These are phyloP conservation scores for Tenebrio molitor DNA, from an alignment of 1,140 invertebrate genomes.

Conservation along the genomic window DNA sequence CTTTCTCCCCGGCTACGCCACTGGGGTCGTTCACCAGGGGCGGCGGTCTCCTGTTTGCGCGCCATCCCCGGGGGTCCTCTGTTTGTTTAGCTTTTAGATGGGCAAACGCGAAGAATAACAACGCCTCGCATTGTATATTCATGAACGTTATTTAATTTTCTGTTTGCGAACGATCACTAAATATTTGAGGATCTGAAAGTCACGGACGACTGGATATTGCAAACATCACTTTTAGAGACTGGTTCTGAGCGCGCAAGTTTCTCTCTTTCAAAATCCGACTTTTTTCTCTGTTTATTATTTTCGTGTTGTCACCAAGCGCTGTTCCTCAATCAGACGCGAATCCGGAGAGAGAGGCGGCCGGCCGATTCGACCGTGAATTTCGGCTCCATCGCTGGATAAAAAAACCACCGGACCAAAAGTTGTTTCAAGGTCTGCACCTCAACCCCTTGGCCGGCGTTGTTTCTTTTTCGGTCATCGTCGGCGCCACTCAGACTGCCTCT, in stretches of 20 bases:
- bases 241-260: conserved; percentile 36
- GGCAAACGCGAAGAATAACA: conserved; percentile 29
- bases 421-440: conserved; percentile 32
- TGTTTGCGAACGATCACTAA: conserved; percentile 43
- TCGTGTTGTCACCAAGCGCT: conserved; percentile 16
- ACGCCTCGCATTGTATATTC: conserved; percentile 34
- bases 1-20: too few species aligned
- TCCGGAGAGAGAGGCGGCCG: conserved; percentile 1
- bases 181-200: conserved; percentile 45
- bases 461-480: conserved; percentile 10
- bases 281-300: conserved; percentile 11
- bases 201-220: conserved; percentile 44
- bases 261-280: conserved; percentile 31
- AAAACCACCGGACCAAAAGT: conserved; percentile 1
- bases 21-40: not conserved
- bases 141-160: conserved; percentile 40
- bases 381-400: not conserved
- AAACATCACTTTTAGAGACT: conserved; percentile 39
- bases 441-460: not conserved
- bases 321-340: conserved; percentile 29
- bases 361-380: conserved; percentile 17
- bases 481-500: conserved; percentile 32
- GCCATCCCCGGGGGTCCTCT: conserved; percentile 15
- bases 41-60: not conserved
- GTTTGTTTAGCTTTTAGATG: conserved; percentile 38